Evolutionary conservation across 37 sponge, comb jelly and placozoan species (phyloP), one percentile per base, ranked within the genome.

Genomic region (Agelas oroides): DNA sequence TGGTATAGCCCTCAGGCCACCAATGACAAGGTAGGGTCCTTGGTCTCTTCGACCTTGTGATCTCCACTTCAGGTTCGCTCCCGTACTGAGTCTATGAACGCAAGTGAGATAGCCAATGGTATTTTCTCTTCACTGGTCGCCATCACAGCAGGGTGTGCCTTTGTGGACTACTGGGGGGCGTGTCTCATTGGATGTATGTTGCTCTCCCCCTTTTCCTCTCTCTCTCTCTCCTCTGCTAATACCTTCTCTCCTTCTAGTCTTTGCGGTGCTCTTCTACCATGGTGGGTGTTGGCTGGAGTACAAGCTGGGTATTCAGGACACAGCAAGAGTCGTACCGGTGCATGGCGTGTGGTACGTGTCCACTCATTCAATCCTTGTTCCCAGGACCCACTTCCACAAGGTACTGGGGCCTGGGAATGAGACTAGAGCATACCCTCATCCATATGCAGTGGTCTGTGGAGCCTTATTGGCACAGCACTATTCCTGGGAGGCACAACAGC

Each of bases 101-200:
- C 93, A 15, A 97, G 94, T 79, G 97, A 97, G 85, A 92, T 97
- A 65, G 97, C 95, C 40, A 97, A 97, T 79, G 92, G 94, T 21
- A 73, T 97, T 19, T 84, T 97, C 63, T 89, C 95, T 37, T 77
- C 92, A 65, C 84, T 97, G 70, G 97, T 97, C 21, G 89, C 94
- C 77, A 97, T 97, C 87, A 94, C 97, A 1, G 80, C 92, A 15
- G 83, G 84, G 66, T 97, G 97, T 79, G 87, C 97, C 30, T 92
- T 92, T 60, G 87, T 97, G 3, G 80, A 78, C 35, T 90, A 92
- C 77, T 86, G 84, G 77, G 83, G 75, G 58, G 95, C 92, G 15
- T 89, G 84, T 74, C 23, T 93, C 31, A 90, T 93, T 52, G 97
- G 97, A 84, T 59, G 95, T 95, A 53, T 41, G 87, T 23, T 46